A percentile compares a stretch with the other conserved stretches of the same genome.
Evolutionary conservation across 2,888 invertebrate genomes (phyloP).

Genomic region (Scaptomyza flava): DNA sequence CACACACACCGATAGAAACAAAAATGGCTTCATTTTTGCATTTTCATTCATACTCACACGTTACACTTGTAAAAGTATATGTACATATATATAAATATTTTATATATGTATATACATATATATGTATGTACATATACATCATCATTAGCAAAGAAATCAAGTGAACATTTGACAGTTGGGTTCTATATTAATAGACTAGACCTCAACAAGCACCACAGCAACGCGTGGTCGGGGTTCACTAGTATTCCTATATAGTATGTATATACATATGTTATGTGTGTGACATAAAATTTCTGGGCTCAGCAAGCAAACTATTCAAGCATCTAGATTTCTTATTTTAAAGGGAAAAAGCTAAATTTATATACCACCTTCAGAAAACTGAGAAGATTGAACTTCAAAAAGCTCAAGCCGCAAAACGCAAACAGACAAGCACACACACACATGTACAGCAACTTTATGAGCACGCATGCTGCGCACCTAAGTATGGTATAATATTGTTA

Average conservation of each 20-base stretch:
- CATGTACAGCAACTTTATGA: neutral
- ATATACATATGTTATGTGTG: slow-evolving; percentile 5
- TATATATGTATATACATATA: too few species aligned
- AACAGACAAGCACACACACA: neutral
- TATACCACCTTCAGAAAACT: neutral
- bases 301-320: slow-evolving; percentile 24
- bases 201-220: too few species aligned
- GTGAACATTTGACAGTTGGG: too few species aligned
- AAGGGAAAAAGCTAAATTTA: neutral
- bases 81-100: too few species aligned
- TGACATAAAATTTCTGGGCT: slow-evolving; percentile 31
- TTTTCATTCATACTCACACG: too few species aligned
- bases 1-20: slow-evolving; percentile 1
- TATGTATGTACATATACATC: too few species aligned
- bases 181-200: too few species aligned
- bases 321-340: slow-evolving; percentile 3
- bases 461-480: slow-evolving; percentile 25
- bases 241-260: too few species aligned
- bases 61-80: too few species aligned
- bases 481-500: slow-evolving; percentile 25
- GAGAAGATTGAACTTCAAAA: slow-evolving; percentile 1
- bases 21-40: neutral
- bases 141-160: too few species aligned
- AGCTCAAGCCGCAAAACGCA: neutral
- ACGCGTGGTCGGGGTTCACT: too few species aligned